phyloP scores from a whole-genome alignment of 2,113 vertebrate genomes.

The Pycnonotus jocosus region DNA sequence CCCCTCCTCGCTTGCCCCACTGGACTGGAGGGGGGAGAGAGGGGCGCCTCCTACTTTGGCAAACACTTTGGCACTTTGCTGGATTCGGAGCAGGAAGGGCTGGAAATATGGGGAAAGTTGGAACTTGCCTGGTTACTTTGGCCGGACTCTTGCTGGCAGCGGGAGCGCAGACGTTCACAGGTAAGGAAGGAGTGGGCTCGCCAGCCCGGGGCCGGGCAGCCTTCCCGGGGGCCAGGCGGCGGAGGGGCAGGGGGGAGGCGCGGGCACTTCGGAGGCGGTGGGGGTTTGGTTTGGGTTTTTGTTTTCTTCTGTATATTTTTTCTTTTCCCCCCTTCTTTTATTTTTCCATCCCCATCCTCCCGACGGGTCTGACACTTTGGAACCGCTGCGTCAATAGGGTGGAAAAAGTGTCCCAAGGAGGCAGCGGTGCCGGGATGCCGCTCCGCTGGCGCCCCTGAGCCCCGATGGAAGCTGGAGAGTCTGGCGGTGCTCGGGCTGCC shows the following conservation, averaged over 20 bases:
- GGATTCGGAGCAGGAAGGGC: constrained; percentile 29
- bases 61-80: constrained; percentile 28
- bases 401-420: background rate
- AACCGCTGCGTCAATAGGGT: background rate
- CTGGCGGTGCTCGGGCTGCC: background rate
- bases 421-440: background rate
- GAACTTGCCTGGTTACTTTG: constrained; percentile 77
- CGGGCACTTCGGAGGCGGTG: background rate
- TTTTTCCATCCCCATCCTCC: background rate
- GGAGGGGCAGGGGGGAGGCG: background rate
- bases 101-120: constrained; percentile 71
- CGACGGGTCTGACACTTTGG: background rate
- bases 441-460: background rate
- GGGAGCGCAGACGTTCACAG: constrained; percentile 72
- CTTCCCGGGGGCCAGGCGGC: background rate
- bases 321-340: fast-evolving
- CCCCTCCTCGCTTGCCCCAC: background rate
- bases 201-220: background rate
- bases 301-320: background rate
- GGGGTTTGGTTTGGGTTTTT: background rate
- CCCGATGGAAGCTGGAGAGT: background rate
- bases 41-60: constrained; percentile 26
- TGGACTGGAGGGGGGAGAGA: background rate
- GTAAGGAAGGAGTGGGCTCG: constrained; percentile 52
- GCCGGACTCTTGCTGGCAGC: constrained; percentile 73